Percentiles rank a stretch among this genome's conserved stretches.
These are phyloP conservation scores for Lepidocyrtoides sp. DNA, from an alignment of 2,888 invertebrate species.

Conservation along the genomic window DNA sequence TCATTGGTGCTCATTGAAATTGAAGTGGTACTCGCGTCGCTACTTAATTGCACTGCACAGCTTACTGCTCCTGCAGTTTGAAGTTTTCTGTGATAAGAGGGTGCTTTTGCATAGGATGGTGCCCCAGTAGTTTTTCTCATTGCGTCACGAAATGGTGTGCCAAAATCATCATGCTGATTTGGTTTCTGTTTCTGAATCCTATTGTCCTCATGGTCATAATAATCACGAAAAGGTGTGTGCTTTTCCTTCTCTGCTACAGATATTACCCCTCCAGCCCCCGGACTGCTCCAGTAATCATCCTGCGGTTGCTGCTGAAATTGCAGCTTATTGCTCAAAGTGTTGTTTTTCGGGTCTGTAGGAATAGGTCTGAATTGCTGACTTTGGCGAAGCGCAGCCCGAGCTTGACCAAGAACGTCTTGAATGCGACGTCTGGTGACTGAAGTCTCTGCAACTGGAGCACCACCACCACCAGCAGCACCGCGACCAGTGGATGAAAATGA, in stretches of 20 bases:
- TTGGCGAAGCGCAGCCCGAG: conserved; percentile 65
- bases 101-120: background rate
- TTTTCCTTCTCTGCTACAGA: conserved; percentile 15
- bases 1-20: conserved; percentile 62
- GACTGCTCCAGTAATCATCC: conserved; percentile 60
- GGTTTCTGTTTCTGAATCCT: background rate
- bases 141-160: conserved; percentile 22
- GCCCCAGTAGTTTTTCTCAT: background rate
- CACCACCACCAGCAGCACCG: background rate
- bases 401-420: conserved; percentile 73
- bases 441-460: conserved; percentile 6
- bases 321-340: conserved; percentile 33
- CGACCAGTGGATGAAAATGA: conserved; percentile 12
- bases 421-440: conserved; percentile 50
- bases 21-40: conserved; percentile 31
- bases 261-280: background rate
- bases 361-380: conserved; percentile 73
- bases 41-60: background rate
- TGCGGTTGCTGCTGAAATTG: conserved; percentile 52
- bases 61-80: background rate
- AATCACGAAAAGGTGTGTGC: too few species aligned
- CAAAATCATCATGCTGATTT: conserved; percentile 34
- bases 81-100: background rate
- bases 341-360: conserved; percentile 8
- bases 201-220: background rate